Conservation (phyloP, 2,113 vertebrate species). For the Myiozetetes cayanensis region DNA sequence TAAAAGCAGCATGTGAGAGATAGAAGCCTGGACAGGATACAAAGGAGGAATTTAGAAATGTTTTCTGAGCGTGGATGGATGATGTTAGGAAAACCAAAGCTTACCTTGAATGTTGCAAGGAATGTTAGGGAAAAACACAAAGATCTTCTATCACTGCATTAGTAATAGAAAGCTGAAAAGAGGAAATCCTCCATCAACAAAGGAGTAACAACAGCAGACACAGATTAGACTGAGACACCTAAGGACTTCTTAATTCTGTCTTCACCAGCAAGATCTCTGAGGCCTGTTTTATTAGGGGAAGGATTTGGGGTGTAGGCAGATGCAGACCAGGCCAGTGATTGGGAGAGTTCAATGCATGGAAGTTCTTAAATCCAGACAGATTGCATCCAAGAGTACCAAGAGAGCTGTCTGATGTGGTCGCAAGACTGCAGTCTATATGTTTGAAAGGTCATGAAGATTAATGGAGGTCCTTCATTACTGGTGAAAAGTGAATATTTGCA, state of each 20-base stretch:
- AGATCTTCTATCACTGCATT: background rate
- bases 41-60: background rate
- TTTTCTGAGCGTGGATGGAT: rapidly evolving
- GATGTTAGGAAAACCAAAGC: background rate
- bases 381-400: background rate
- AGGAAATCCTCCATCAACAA: background rate
- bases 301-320: background rate
- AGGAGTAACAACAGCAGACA: background rate
- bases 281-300: background rate
- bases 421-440: background rate
- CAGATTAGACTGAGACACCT: background rate
- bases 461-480: background rate
- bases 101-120: background rate
- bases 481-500: background rate
- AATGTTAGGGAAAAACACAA: background rate
- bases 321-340: background rate
- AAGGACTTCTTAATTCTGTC: background rate
- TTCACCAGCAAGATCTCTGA: background rate
- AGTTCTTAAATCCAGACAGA: background rate
- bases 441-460: background rate
- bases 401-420: background rate
- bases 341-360: background rate
- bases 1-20: background rate
- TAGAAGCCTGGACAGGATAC: background rate
- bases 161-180: background rate